Percentiles rank a stretch among this genome's conserved stretches.
Conservation (phyloP, 2,797 vertebrate genomes). For the Sebastes kiyomatsui region DNA sequence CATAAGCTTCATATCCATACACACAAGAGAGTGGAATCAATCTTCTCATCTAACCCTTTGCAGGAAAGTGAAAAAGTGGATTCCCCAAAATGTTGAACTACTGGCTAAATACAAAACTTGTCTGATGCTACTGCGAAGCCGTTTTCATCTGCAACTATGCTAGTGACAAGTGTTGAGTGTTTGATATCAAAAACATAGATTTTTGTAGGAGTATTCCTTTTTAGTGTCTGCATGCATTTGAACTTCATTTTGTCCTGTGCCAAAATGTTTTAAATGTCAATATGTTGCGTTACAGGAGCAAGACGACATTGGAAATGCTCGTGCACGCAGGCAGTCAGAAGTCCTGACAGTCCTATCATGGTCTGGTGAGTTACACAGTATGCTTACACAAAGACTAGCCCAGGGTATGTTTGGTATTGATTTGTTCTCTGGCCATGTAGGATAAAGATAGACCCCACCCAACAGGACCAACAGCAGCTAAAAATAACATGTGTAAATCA, state of each 20-base stretch:
- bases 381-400: constrained; percentile 60
- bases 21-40: neutral
- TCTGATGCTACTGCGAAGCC: neutral
- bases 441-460: constrained; percentile 74
- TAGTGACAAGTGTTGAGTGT: neutral
- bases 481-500: constrained; percentile 70
- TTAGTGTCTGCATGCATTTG: neutral
- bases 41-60: neutral
- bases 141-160: neutral
- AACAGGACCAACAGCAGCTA: constrained; percentile 54
- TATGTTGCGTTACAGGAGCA: neutral
- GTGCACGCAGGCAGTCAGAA: neutral
- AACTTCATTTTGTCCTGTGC: neutral
- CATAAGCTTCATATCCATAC: neutral
- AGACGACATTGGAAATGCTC: neutral
- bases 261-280: neutral
- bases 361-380: constrained; percentile 44
- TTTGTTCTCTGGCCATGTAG: constrained; percentile 71
- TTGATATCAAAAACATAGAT: neutral
- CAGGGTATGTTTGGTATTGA: constrained; percentile 67
- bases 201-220: neutral
- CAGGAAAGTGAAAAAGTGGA: neutral
- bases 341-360: neutral
- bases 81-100: neutral
- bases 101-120: neutral